Percentiles rank a stretch among this genome's conserved stretches.
These are phyloP conservation scores for Hormaphis cornu DNA, from an alignment of 1,140 invertebrate genomes.

Conservation along the genomic window DNA sequence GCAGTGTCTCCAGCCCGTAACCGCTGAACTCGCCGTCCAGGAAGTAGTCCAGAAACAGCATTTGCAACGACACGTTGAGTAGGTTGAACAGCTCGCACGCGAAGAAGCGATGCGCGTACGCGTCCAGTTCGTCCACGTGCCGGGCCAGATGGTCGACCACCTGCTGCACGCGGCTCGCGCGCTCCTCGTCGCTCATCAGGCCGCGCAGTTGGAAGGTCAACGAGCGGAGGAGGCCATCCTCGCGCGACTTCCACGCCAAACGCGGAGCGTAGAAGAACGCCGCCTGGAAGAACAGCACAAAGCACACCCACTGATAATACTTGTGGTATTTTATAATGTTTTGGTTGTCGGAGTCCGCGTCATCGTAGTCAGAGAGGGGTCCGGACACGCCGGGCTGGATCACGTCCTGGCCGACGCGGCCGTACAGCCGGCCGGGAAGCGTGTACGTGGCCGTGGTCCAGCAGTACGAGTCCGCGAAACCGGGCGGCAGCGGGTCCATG, in stretches of 20 bases:
- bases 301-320: slow-evolving; percentile 94
- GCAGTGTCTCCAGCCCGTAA: no score
- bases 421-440: background rate
- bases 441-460: background rate
- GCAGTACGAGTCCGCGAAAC: background rate
- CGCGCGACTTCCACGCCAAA: slow-evolving; percentile 82
- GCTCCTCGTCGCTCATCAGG: slow-evolving; percentile 45
- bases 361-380: background rate
- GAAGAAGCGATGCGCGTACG: slow-evolving; percentile 44
- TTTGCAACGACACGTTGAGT: slow-evolving; percentile 48
- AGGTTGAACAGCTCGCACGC: slow-evolving; percentile 45
- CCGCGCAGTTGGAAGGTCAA: no score
- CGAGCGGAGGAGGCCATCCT: slow-evolving; percentile 51
- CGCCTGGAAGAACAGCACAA: slow-evolving; percentile 83
- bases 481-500: background rate
- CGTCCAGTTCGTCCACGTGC: slow-evolving; percentile 40
- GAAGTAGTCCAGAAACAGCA: slow-evolving; percentile 60
- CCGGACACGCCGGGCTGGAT: background rate
- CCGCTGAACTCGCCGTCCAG: slow-evolving; percentile 54
- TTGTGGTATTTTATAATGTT: no score
- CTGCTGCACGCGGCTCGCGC: slow-evolving; percentile 47
- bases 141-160: slow-evolving; percentile 38
- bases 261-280: slow-evolving; percentile 88
- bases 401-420: background rate
- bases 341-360: slow-evolving; percentile 46